Base-by-base conservation (phyloP, 2,797 vertebrate species). In the Muscicapa striata region DNA sequence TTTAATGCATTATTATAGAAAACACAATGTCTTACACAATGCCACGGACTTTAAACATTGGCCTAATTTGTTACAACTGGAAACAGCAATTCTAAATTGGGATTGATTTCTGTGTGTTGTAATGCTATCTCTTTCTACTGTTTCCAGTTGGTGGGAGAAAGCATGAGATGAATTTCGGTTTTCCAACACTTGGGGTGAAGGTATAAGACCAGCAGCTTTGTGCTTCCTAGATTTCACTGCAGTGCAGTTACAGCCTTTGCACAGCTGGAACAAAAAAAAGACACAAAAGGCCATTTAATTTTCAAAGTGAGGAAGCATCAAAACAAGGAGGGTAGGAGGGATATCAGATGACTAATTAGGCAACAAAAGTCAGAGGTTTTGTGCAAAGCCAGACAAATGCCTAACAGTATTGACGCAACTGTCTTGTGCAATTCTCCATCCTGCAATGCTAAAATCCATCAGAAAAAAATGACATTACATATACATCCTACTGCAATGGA, bases 281-380 rank as follows among this genome's bases (percentile, higher is more conserved):
- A 68, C 24, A 79, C n/a, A 58, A 72, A 51, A 86, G 14, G 36
- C 55, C 48, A 40, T 63, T 88, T 54, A 22, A 69, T 90, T 86
- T 68, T 63, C 70, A 51, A 89, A 87, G 43, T 5, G 23, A 70
- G 46, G 40, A 93, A 73, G 27, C 34, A 27, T 84, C 74, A 74
- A 89, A 94, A 93, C 70, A 70, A 86, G 82, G 45, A 90, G 61
- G 19, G 30, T 41, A 66, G 29, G 17, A 55, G 30, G 20, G 13
- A 10, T n/a, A 74, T 63, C 92, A 82, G 66, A 55, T 91, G 94
- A 94, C 80, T 86, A 69, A 88, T 73, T 46, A 86, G 69, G 82
- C 73, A 93, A 79, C 46, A 79, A 8, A 90, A 92, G 83, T 64
- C 89, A 91, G 51, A 73, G n/a, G 49, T 62, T 91, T 89, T 2